These are phyloP conservation scores for Beris morrisii DNA, from an alignment of 2,888 invertebrate species.

Conservation along the genomic window DNA sequence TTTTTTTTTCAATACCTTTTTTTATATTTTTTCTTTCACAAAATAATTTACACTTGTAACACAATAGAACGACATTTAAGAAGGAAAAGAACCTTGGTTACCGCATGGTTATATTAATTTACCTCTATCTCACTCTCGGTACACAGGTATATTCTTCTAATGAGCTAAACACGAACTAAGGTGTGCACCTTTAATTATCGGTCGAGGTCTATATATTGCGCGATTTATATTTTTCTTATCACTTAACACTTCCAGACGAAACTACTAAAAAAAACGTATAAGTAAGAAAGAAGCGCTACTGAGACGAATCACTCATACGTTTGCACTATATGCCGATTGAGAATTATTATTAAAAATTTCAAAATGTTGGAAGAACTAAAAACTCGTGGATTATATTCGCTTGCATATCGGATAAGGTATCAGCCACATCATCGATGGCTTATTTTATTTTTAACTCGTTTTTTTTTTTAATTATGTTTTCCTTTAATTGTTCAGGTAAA, in stretches of 20 bases:
- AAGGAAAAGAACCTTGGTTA: too few relatives aligned
- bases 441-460: too few relatives aligned
- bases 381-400: constrained; percentile 24
- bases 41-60: background rate
- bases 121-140: too few relatives aligned
- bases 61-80: too few relatives aligned
- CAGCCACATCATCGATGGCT: constrained; percentile 30
- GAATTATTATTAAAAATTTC: constrained; percentile 15
- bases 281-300: constrained; percentile 4
- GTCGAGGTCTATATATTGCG: constrained; percentile 16
- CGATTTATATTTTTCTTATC: constrained; percentile 30
- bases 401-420: constrained; percentile 29
- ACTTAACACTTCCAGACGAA: constrained; percentile 28
- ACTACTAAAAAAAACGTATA: constrained; percentile 30
- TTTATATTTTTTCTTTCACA: background rate
- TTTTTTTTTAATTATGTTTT: too few relatives aligned
- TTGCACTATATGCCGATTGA: constrained; percentile 19
- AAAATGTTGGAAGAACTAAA: constrained; percentile 12
- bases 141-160: constrained; percentile 12
- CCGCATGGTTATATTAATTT: too few relatives aligned
- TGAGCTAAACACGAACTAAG: constrained; percentile 35
- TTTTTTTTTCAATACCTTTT: background rate
- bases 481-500: too few relatives aligned
- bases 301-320: constrained; percentile 1
- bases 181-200: constrained; percentile 40